Evolutionary conservation across 2,888 invertebrate species (phyloP).

Genomic region (Neria commutata): DNA sequence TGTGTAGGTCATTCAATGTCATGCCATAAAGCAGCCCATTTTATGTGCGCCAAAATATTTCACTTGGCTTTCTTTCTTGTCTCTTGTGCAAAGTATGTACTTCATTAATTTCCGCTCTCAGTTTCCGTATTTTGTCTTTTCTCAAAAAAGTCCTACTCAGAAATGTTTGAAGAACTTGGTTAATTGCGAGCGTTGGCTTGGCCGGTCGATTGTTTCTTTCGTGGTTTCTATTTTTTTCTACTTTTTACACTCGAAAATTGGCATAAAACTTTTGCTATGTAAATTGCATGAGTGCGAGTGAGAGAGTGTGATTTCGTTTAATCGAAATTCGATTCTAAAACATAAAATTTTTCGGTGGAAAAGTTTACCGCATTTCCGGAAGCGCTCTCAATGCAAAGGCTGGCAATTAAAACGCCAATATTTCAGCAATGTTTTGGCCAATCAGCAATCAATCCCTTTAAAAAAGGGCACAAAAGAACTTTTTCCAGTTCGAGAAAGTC

Average conservation of each 20-base stretch:
- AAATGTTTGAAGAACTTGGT: neutral
- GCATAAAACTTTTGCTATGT: no score
- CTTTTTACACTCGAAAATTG: neutral
- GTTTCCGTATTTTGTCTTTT: neutral
- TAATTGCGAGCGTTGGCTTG: neutral
- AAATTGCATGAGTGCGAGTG: no score
- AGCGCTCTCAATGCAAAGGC: no score
- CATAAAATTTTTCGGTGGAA: no score
- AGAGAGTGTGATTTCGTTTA: no score
- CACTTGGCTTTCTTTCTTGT: neutral
- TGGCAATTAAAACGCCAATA: no score
- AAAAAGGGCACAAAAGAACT: no score
- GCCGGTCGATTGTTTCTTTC: neutral
- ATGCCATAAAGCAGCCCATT: slow-evolving; percentile 11
- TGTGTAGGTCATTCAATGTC: slow-evolving; percentile 48
- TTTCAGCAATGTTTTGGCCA: no score
- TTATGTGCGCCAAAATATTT: neutral
- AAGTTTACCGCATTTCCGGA: no score
- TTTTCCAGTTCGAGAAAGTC: no score
- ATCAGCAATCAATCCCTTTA: no score
- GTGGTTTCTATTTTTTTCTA: neutral
- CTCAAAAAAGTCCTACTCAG: neutral
- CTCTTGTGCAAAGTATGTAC: neutral
- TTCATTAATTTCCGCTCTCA: neutral
- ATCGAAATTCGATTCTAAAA: no score